A percentile compares a stretch with the other conserved stretches of the same genome.
Conservation (phyloP, 2,113 vertebrate genomes). For the Leptosomus discolor region DNA sequence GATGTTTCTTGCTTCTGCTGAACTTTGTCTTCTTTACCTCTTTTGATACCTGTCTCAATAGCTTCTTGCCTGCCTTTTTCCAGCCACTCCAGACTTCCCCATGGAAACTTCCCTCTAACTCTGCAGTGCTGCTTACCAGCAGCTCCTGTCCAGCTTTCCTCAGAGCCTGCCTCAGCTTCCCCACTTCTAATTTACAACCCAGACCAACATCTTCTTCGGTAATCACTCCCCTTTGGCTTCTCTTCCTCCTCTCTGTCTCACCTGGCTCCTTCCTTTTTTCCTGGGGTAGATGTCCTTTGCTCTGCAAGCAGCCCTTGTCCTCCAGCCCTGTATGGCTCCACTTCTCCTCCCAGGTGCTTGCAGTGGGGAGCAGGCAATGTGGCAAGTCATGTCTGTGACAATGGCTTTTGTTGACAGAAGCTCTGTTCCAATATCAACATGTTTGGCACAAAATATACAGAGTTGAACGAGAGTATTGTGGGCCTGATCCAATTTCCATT, state of each 20-base stretch:
- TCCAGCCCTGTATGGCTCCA: background rate
- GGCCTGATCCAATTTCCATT: background rate
- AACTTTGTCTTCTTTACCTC: background rate
- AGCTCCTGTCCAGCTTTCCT: background rate
- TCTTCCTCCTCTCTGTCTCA: background rate
- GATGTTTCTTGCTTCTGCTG: background rate
- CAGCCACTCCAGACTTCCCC: background rate
- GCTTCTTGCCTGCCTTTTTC: background rate
- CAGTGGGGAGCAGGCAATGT: background rate
- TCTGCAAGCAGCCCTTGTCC: background rate
- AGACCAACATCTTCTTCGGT: background rate
- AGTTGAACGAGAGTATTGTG: background rate
- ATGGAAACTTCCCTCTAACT: background rate
- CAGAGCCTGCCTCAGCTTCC: background rate
- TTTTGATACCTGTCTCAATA: background rate
- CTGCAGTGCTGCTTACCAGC: background rate
- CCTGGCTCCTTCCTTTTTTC: background rate
- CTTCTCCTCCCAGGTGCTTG: background rate
- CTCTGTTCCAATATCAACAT: background rate
- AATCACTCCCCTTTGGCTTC: background rate
- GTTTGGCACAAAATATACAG: background rate
- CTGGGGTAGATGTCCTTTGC: background rate
- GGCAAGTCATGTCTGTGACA: background rate
- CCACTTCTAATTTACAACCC: background rate
- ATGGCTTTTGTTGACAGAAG: background rate